phyloP scores from a whole-genome alignment of 2,888 invertebrate species.

The Hydrotaea diabolus region DNA sequence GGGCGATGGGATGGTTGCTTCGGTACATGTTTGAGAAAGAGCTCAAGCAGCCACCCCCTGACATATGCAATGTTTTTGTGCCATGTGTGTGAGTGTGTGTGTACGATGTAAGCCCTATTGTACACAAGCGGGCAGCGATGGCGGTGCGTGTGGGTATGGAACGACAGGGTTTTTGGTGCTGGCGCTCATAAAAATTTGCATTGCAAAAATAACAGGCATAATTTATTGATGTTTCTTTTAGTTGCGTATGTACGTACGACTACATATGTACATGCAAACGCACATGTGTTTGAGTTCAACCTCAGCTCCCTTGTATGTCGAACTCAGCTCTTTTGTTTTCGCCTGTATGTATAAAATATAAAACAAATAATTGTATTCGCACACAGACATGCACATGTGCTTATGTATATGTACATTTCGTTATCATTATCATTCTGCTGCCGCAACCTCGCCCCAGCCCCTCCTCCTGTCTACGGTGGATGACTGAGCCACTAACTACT shows the following conservation, averaged over 20 bases:
- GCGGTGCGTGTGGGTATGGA: not conserved
- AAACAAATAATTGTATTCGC: slow-evolving; percentile 15
- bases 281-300: too few species aligned
- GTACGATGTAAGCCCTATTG: not conserved
- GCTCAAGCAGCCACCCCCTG: not conserved
- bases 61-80: slow-evolving; percentile 5
- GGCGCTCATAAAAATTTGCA: slow-evolving; percentile 20
- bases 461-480: not conserved
- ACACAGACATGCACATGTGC: not conserved
- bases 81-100: not conserved
- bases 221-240: slow-evolving; percentile 37
- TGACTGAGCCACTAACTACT: not conserved
- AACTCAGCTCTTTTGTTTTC: not conserved
- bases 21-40: slow-evolving; percentile 17
- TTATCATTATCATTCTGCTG: slow-evolving; percentile 3
- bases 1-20: not conserved
- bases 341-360: slow-evolving; percentile 8
- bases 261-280: not conserved
- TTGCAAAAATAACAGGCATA: slow-evolving; percentile 34
- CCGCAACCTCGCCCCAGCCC: not conserved
- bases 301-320: too few species aligned
- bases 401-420: not conserved
- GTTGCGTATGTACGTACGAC: not conserved
- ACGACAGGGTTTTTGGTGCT: not conserved
- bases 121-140: not conserved